Evolutionary conservation across 2,888 invertebrate species (phyloP), one percentile per base, ranked within the genome.

Genomic region (Parochlus steinenii): DNA sequence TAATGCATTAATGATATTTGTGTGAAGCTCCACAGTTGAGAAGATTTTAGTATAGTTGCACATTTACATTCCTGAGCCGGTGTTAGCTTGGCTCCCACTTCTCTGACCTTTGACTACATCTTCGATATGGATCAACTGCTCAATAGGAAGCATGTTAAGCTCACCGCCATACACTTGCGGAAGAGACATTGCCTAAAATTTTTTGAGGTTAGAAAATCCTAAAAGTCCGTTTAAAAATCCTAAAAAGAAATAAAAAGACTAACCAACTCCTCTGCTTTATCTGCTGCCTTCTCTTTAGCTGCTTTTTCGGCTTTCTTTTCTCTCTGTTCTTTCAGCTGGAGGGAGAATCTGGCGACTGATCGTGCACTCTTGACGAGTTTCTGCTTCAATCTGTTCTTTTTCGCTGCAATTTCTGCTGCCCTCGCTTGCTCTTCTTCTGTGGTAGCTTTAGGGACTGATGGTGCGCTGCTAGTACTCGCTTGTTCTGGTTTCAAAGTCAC

Each of bases 341-440:
- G 58, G 5, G 83, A 83, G 58, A 85, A 85, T 50, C 85, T 81
- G 5, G 83, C 83, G 27, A 85, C 83, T 0, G 82, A 82, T 10
- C 83, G 67, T 5, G 85, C 83, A 33, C 83, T 69, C 55, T 85
- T 85, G 58, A 85, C 80, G 17, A 85, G 54, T 45, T 74, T 73
- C 31, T 83, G 82, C 49, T 75, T 76, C 12, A 75, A 69, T 10
- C 71, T 65, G 23, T 72, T 73, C 49, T 74, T 74, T 39, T 74
- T 73, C 4, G 72, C 71, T 41, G 71, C 63, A 41, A 70, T 58
- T 46, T 72, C 70, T 22, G 70, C 70, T 28, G 63, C 58, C 53
- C 71, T 70, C 50, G 67, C 69, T 40, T 67, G 65, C 41, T 71
- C 71, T 29, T 71, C 71, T 34, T 68, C 69, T 33, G 64, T 47